Evolutionary conservation across 2,797 vertebrate genomes (phyloP).

Genomic region (Anniella stebbinsi): DNA sequence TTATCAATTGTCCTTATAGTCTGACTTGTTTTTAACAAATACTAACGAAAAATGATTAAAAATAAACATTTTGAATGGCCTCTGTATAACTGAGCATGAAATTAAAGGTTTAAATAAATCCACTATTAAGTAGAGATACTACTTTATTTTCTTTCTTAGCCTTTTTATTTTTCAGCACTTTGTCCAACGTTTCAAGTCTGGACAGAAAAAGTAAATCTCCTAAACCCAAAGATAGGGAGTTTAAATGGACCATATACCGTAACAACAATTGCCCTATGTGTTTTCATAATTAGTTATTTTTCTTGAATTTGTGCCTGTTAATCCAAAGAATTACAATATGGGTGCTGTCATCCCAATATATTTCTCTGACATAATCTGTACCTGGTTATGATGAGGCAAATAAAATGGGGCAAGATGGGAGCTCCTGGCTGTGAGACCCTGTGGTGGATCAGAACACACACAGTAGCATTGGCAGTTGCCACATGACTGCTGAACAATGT

Average conservation of each 20-base stretch:
- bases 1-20: not conserved
- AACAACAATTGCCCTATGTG: not conserved
- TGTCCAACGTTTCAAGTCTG: not conserved
- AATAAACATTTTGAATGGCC: constrained; percentile 2
- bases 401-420: not conserved
- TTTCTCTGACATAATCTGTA: not conserved
- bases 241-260: not conserved
- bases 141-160: not conserved
- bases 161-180: constrained; percentile 3
- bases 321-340: constrained; percentile 9
- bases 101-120: constrained; percentile 23
- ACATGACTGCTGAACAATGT: not conserved
- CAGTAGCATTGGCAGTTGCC: not conserved
- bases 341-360: not conserved
- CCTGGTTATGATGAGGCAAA: not conserved
- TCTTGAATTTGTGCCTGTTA: not conserved
- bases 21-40: constrained; percentile 11
- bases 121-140: not conserved
- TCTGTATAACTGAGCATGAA: constrained; percentile 11
- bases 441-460: too few species aligned
- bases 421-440: not conserved
- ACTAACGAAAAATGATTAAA: not conserved
- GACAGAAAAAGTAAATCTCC: not conserved
- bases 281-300: not conserved
- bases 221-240: not conserved